Evolutionary conservation across 2,797 vertebrate genomes (phyloP).

Genomic region (Sebastes matsubarae): DNA sequence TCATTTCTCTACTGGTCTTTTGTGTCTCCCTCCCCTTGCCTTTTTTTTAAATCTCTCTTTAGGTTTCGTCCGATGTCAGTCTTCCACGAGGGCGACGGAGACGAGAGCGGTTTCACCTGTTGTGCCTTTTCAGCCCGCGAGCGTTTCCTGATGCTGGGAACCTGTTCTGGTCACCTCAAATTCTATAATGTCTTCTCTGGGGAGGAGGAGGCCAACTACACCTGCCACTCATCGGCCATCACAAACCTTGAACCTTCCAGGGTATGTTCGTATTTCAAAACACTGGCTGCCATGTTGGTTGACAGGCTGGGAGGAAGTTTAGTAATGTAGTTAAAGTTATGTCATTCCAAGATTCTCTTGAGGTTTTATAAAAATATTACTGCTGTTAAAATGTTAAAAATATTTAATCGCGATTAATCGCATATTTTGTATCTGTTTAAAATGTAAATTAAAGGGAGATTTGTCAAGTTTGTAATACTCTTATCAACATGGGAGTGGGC

Average conservation of each 20-base stretch:
- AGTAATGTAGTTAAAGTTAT: neutral
- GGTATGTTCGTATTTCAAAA: slow-evolving; percentile 67
- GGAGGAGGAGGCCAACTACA: slow-evolving; percentile 93
- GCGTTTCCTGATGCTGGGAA: slow-evolving; percentile 94
- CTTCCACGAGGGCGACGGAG: slow-evolving; percentile 93
- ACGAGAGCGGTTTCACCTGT: slow-evolving; percentile 95
- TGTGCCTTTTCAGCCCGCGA: slow-evolving; percentile 94
- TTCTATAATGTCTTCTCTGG: slow-evolving; percentile 95
- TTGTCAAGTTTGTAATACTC: fast-evolving
- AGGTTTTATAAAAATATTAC: too few relatives aligned
- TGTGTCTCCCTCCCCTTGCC: neutral
- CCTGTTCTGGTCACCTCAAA: slow-evolving; percentile 92
- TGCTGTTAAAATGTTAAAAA: too few relatives aligned
- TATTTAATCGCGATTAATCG: too few relatives aligned
- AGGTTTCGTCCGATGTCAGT: slow-evolving; percentile 96
- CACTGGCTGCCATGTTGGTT: neutral
- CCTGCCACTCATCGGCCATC: slow-evolving; percentile 93
- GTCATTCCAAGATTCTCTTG: too few relatives aligned
- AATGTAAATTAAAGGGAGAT: too few relatives aligned
- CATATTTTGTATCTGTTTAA: too few relatives aligned
- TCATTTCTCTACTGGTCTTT: neutral
- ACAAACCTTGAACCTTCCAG: slow-evolving; percentile 94
- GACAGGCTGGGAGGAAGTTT: neutral
- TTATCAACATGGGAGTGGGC: too few relatives aligned
- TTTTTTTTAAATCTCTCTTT: neutral